A percentile compares a stretch with the other conserved stretches of the same genome.
phyloP scores from a whole-genome alignment of 2,113 vertebrate genomes.

The Ceyx melanurus region DNA sequence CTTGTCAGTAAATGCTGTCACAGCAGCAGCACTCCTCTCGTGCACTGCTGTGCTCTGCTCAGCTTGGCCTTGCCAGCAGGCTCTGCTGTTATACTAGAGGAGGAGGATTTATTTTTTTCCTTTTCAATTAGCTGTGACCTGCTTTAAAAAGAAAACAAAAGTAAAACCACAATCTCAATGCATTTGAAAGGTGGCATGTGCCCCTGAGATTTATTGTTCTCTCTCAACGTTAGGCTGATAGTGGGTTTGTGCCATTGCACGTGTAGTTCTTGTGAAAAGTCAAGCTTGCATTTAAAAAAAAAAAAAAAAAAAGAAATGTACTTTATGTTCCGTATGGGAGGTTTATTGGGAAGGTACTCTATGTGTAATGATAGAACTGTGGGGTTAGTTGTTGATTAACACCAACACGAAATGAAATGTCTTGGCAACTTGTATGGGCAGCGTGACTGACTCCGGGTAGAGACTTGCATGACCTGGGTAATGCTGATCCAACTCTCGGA shows the following conservation, averaged over 20 bases:
- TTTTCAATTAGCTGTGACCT: neutral
- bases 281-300: neutral
- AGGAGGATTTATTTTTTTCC: neutral
- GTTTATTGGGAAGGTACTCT: neutral
- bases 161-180: neutral
- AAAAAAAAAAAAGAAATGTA: neutral
- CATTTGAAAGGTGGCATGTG: neutral
- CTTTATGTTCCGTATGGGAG: neutral
- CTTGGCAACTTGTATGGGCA: neutral
- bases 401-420: neutral
- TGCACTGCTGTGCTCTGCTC: neutral
- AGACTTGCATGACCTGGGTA: neutral
- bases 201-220: neutral
- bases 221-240: neutral
- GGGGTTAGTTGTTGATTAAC: neutral
- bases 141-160: neutral
- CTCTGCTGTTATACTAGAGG: neutral
- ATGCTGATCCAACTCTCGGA: rapidly evolving
- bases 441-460: neutral
- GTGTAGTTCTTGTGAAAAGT: neutral
- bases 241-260: neutral
- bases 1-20: neutral
- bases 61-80: neutral
- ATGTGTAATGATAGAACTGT: neutral
- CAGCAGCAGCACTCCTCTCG: neutral